phyloP scores from a whole-genome alignment of 2,888 invertebrate species.

The Callyntrura sp. region DNA sequence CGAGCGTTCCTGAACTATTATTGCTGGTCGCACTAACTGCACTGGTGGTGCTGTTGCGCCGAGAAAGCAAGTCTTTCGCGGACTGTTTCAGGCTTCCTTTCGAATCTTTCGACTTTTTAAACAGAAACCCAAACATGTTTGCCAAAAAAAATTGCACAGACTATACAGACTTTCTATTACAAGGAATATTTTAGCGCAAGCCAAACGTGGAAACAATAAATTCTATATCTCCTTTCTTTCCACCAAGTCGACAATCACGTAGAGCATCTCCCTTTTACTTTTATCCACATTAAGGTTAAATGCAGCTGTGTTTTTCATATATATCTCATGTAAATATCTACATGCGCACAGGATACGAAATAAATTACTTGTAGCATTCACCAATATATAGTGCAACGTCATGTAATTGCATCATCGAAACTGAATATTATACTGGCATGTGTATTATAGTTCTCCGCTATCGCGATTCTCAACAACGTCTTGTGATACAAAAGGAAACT shows the following conservation, averaged over 20 bases:
- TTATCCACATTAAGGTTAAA: slow-evolving; percentile 65
- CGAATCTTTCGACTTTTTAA: slow-evolving; percentile 80
- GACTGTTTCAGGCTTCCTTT: slow-evolving; percentile 71
- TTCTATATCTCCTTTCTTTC: slow-evolving; percentile 47
- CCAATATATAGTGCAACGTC: slow-evolving; percentile 25
- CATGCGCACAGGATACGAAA: slow-evolving; percentile 14
- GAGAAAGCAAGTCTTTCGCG: slow-evolving; percentile 72
- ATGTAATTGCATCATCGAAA: slow-evolving; percentile 44
- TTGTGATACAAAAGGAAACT: slow-evolving; percentile 23
- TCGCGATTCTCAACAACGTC: too few species aligned
- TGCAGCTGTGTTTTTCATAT: slow-evolving; percentile 24
- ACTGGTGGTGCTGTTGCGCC: slow-evolving; percentile 71
- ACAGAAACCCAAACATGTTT: slow-evolving; percentile 83
- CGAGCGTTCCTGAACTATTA: slow-evolving; percentile 5
- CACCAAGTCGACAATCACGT: slow-evolving; percentile 21
- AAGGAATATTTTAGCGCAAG: slow-evolving; percentile 16
- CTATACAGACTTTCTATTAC: neutral
- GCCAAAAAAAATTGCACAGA: slow-evolving; percentile 59
- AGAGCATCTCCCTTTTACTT: slow-evolving; percentile 68
- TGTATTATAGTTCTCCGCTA: neutral
- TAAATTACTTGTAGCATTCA: neutral
- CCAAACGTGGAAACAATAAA: slow-evolving; percentile 77
- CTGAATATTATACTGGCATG: neutral
- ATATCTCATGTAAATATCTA: slow-evolving; percentile 17
- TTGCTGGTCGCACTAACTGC: slow-evolving; percentile 14